phyloP scores from a whole-genome alignment of 2,113 vertebrate genomes.

The Charina bottae region DNA sequence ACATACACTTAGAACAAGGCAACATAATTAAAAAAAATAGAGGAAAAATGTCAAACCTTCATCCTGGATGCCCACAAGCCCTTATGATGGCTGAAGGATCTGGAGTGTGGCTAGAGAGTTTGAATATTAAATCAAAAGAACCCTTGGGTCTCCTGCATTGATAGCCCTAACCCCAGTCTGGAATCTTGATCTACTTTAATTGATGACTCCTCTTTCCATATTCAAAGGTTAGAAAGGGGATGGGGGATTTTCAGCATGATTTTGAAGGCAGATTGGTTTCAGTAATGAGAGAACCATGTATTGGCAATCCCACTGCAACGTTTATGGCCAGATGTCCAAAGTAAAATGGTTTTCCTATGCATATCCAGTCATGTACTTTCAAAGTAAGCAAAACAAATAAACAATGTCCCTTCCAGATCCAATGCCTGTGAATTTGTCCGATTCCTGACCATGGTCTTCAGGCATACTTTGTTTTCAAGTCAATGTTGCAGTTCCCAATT shows the following conservation, averaged over 20 bases:
- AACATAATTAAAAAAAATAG: not conserved
- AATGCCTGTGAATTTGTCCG: not conserved
- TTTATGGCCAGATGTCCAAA: not conserved
- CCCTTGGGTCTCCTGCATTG: not conserved
- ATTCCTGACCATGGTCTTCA: not conserved
- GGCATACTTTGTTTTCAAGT: accelerated
- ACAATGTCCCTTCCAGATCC: not conserved
- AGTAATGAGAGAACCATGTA: not conserved
- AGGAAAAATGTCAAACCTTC: not conserved
- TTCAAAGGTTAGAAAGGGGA: not conserved
- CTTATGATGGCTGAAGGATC: not conserved
- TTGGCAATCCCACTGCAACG: not conserved
- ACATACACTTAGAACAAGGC: not conserved
- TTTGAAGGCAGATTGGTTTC: not conserved
- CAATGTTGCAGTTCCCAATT: conserved; percentile 29
- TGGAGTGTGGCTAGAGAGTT: not conserved
- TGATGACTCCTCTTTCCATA: not conserved
- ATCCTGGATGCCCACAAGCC: not conserved
- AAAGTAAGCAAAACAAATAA: not conserved
- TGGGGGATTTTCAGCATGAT: not conserved
- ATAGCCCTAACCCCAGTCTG: not conserved
- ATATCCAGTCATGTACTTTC: not conserved
- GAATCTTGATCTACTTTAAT: not conserved
- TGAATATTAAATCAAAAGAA: not conserved
- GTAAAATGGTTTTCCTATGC: not conserved